Conservation (phyloP, 2,797 vertebrate genomes). For the Crenuchus spilurus region DNA sequence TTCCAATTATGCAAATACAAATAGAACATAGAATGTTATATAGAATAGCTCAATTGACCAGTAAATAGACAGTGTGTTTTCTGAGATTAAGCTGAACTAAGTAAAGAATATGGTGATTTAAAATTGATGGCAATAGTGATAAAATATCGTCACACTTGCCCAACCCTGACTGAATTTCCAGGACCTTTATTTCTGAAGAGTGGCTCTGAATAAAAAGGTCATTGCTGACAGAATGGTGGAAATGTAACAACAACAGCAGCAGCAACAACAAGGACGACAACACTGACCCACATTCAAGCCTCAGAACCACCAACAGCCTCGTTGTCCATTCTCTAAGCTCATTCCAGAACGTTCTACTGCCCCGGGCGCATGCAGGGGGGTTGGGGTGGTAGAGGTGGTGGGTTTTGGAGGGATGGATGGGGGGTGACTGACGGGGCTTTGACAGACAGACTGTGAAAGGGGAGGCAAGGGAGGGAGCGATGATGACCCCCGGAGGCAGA, state of each 20-base stretch:
- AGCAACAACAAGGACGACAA: conserved; percentile 46
- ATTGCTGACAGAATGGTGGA: conserved; percentile 41
- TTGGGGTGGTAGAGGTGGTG: conserved; percentile 8
- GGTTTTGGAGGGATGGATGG: conserved; percentile 55
- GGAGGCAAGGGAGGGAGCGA: conserved; percentile 70
- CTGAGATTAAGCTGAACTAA: too few species aligned
- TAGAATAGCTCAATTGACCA: too few species aligned
- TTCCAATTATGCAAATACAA: too few species aligned
- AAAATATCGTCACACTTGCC: too few species aligned
- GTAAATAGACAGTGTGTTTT: too few species aligned
- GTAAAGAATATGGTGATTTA: too few species aligned
- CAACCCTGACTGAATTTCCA: too few species aligned
- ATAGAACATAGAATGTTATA: too few species aligned
- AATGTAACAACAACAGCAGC: conserved; percentile 47
- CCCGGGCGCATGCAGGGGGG: conserved; percentile 49
- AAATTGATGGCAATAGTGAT: too few species aligned
- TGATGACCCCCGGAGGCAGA: conserved; percentile 73
- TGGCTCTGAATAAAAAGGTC: conserved; percentile 42
- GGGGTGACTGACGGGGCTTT: conserved; percentile 73
- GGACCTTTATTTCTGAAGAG: not conserved
- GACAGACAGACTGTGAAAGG: conserved; percentile 81
- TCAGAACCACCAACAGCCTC: conserved; percentile 53
- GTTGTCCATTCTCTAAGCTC: conserved; percentile 55
- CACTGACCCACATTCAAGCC: conserved; percentile 56
- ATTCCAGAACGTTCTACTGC: conserved; percentile 53